A percentile compares a stretch with the other conserved stretches of the same genome.
These are phyloP conservation scores for Morone saxatilis DNA, from an alignment of 2,113 vertebrate species.

Conservation along the genomic window DNA sequence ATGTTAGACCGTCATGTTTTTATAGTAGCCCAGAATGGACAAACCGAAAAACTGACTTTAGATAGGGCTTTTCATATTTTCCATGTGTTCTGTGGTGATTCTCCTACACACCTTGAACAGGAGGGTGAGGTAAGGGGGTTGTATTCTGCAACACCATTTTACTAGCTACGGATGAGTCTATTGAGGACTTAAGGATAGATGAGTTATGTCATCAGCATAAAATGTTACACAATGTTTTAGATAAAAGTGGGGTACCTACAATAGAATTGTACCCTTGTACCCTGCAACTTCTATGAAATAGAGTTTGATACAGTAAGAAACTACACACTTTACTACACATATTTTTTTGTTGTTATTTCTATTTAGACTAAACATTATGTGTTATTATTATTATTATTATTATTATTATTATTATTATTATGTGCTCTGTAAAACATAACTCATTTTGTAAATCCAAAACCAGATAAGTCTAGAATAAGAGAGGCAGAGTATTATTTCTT, in stretches of 20 bases:
- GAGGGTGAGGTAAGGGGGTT: too few relatives aligned
- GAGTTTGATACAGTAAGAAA: background rate
- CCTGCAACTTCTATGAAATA: background rate
- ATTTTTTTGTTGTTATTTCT: background rate
- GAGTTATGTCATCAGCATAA: background rate
- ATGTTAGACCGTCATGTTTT: too few relatives aligned
- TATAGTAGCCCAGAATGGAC: too few relatives aligned
- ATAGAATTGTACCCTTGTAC: too few relatives aligned
- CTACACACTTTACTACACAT: background rate
- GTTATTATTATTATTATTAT: too few relatives aligned
- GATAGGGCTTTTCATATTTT: too few relatives aligned
- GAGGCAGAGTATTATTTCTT: background rate
- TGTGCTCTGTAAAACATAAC: background rate
- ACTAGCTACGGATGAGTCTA: background rate
- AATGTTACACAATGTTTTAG: background rate
- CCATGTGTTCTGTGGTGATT: too few relatives aligned
- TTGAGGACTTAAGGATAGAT: background rate
- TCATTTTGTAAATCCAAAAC: background rate
- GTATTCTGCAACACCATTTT: too few relatives aligned
- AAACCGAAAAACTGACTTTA: too few relatives aligned
- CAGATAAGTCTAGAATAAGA: background rate
- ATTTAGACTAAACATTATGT: background rate
- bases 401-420: background rate
- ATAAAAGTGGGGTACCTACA: background rate
- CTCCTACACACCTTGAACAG: too few relatives aligned